Evolutionary conservation across 1,140 invertebrate genomes (phyloP), one percentile per base, ranked within the genome.

Genomic region (Charaxes varanes): DNA sequence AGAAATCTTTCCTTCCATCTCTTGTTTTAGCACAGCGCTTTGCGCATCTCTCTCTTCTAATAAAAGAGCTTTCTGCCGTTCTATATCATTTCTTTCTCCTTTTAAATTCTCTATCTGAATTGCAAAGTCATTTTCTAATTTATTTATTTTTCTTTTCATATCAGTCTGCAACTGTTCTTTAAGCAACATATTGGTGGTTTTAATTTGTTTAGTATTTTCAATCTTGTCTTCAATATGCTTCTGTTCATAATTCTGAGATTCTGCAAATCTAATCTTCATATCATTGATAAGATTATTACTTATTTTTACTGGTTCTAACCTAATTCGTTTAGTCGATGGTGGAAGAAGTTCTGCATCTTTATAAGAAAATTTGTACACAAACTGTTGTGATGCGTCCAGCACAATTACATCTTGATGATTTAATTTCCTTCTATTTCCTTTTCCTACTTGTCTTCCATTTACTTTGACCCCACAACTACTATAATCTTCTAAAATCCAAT

Each of bases 401-500:
- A 71, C 73, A 41, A 89, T 56, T 5, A 81, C 45, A 53, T 89
- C 87, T n/a, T 76, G 69, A 45, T 84, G 45, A 8, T 33, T 16
- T 2, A 88, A 54, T 37, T 40, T 66, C 26, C 50, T 52, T 30
- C 37, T 50, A 10, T 50, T 40, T 6, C 80, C 82, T 36, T 61
- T 64, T 2, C 62, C 61, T 12, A 88, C 32, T 12, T 47, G 55
- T 12, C 41, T n/a, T 3, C 68, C 62, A 53, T 88, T 88, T 2
- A 89, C 30, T 13, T 72, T 58, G 6, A 87, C 87, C 33, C 72
- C 62, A 43, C 69, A 83, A 4, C 83, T 71, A 49, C 87, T 88
- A n/a, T 79, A 41, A 28, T 87, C 83, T 66, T 79, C 59, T 40
- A 83, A 44, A 28, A 48, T 42, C 72, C 74, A 80, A 7, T 49